Percentiles rank a stretch among this genome's conserved stretches.
These are phyloP conservation scores for Thysanoteuthis rhombus DNA, from an alignment of 2,888 invertebrate species.

Conservation along the genomic window DNA sequence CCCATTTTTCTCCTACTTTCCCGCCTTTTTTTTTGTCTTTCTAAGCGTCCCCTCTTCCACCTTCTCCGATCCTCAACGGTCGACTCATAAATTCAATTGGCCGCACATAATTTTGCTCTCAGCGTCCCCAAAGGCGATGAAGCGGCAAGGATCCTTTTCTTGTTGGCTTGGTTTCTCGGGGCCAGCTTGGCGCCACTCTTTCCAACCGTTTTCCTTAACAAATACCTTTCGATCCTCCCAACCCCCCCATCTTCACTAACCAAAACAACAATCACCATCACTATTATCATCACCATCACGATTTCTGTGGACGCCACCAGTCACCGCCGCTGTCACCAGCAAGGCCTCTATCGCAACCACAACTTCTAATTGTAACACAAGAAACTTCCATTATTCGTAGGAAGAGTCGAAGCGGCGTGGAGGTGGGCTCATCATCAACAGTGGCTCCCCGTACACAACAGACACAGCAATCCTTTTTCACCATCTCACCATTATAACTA, in stretches of 20 bases:
- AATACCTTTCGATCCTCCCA: neutral
- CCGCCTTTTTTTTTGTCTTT: neutral
- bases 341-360: neutral
- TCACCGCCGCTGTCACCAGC: neutral
- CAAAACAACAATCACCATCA: neutral
- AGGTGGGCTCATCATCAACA: neutral
- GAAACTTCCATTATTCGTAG: neutral
- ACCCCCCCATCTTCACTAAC: neutral
- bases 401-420: neutral
- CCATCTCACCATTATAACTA: neutral
- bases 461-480: neutral
- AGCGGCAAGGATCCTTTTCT: neutral
- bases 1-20: neutral
- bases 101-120: conserved; percentile 12
- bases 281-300: neutral
- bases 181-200: neutral
- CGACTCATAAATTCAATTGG: neutral
- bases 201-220: neutral
- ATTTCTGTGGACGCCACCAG: neutral
- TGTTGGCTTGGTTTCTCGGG: neutral
- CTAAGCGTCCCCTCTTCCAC: neutral
- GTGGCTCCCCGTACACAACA: neutral
- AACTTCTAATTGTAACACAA: neutral
- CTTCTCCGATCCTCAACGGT: neutral
- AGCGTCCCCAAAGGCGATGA: neutral